These are phyloP conservation scores for Neoniphon sammara DNA, from an alignment of 2,797 vertebrate species.

Conservation along the genomic window DNA sequence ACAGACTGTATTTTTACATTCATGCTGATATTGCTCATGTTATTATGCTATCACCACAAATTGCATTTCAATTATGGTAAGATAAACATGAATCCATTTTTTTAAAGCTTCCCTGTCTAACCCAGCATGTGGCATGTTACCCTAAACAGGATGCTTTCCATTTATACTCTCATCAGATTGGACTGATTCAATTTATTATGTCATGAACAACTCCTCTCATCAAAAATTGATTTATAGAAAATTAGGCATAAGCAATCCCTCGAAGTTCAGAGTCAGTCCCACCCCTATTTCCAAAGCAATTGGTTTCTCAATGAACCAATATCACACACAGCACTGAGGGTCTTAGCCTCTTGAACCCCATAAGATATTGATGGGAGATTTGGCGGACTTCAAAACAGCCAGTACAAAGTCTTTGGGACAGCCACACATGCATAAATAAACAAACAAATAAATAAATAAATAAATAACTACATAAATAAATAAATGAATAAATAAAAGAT, in stretches of 20 bases:
- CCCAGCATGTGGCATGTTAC: no score
- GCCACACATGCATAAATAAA: neutral
- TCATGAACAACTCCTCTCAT: slow-evolving; percentile 1
- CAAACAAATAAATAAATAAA: no score
- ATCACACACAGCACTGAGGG: slow-evolving; percentile 9
- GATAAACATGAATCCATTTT: no score
- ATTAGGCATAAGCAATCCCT: slow-evolving; percentile 35
- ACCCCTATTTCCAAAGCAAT: slow-evolving; percentile 37
- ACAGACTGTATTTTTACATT: no score
- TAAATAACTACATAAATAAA: no score
- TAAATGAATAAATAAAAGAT: neutral
- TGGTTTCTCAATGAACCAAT: slow-evolving; percentile 32
- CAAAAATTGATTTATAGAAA: slow-evolving; percentile 22
- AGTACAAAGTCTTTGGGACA: neutral
- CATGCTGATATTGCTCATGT: no score
- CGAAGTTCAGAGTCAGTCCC: slow-evolving; percentile 23
- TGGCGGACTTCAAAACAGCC: neutral
- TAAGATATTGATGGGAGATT: slow-evolving; percentile 21
- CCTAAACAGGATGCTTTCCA: neutral
- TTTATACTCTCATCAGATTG: slow-evolving; percentile 9
- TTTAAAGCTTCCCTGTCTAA: no score
- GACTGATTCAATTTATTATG: slow-evolving; percentile 8
- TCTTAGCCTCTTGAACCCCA: slow-evolving; percentile 31
- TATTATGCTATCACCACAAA: no score
- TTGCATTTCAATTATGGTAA: no score